A percentile compares a stretch with the other conserved stretches of the same genome.
Conservation (phyloP, 1,140 invertebrate species). For the Eciton burchellii region DNA sequence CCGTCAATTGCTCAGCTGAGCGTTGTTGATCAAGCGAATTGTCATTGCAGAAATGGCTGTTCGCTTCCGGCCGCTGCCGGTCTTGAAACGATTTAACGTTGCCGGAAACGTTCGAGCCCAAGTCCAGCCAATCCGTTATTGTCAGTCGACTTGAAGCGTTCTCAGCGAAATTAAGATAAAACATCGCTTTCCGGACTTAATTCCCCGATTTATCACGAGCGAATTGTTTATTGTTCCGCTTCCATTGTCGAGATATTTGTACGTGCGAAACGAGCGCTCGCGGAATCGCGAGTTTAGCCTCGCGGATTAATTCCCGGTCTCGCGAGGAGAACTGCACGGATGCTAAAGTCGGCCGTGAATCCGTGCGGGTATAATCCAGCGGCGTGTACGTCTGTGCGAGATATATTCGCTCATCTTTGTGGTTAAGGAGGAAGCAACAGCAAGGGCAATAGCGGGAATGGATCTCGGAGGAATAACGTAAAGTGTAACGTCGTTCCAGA, state of each 20-base stretch:
- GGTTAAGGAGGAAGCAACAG: constrained; percentile 30
- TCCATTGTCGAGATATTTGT: constrained; percentile 54
- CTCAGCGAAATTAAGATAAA: constrained; percentile 10
- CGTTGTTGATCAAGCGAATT: constrained; percentile 11
- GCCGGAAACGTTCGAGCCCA: background rate
- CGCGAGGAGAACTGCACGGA: constrained; percentile 67
- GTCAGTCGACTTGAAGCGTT: constrained; percentile 15
- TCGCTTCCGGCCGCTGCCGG: background rate
- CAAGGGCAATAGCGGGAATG: constrained; percentile 15
- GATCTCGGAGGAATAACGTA: constrained; percentile 11
- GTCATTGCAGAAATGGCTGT: background rate
- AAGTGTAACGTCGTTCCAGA: constrained; percentile 23
- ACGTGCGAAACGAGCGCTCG: constrained; percentile 23
- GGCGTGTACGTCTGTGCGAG: constrained; percentile 56
- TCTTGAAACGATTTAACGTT: constrained; percentile 1
- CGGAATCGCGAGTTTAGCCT: constrained; percentile 35
- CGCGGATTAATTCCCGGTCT: constrained; percentile 64
- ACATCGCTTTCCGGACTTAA: constrained; percentile 4
- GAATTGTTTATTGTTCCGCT: constrained; percentile 36
- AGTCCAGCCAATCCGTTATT: constrained; percentile 3
- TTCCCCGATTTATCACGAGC: constrained; percentile 18
- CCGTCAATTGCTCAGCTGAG: constrained; percentile 24
- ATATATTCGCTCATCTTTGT: constrained; percentile 66
- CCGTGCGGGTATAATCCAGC: constrained; percentile 63
- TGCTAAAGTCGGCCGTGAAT: constrained; percentile 61